Base-by-base conservation (phyloP, 2,113 vertebrate species). In the Coregonus clupeaformis region DNA sequence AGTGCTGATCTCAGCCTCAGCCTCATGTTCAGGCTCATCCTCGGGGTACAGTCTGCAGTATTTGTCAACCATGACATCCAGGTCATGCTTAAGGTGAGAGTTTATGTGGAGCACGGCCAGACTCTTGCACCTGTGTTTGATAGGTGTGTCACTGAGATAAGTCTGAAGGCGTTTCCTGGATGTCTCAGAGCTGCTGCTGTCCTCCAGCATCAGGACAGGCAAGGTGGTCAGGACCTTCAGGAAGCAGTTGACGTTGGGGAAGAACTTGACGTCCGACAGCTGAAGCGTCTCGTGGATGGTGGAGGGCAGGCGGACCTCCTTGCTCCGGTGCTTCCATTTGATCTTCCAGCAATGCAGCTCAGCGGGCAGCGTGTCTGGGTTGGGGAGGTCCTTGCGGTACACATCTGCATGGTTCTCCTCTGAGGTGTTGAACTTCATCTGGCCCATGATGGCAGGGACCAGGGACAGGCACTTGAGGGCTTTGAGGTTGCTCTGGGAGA, bases 291-390 rank as follows among this genome's bases (percentile, higher is more conserved):
- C 96, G 36, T 95, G 95, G 85, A 97, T 95, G 81, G 94, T 95
- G 81, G 93, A 87, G 52, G 96, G 96, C 71, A 97, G 91, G n/a
- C 95, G 95, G 32, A 97, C 95, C 66, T 97, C 95, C 87, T 97
- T 97, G 22, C 97, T 94, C 68, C 96, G 78, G 90, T 98, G 97
- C 80, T 98, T 98, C 96, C 97, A 98, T 72, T 98, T 97, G 80
- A 98, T 97, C n/a, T 95, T 92, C 97, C 97, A 98, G 83, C 97
- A 98, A 55, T 98, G 96, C 20, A 98, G 94, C 77, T 98, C 96
- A 0, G 95, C 96, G 0, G 95, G 94, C 6, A 98, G 93, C 0
- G 96, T 97, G 79, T 97, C 96, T 0, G 96, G 94, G 76, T 94
- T 97, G 64, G 95, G 96, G 13, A 98, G 92, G 88, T 97, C 97